Percentiles rank a stretch among this genome's conserved stretches.
These are phyloP conservation scores for Cantharis nigra DNA, from an alignment of 2,888 invertebrate genomes.

Conservation along the genomic window DNA sequence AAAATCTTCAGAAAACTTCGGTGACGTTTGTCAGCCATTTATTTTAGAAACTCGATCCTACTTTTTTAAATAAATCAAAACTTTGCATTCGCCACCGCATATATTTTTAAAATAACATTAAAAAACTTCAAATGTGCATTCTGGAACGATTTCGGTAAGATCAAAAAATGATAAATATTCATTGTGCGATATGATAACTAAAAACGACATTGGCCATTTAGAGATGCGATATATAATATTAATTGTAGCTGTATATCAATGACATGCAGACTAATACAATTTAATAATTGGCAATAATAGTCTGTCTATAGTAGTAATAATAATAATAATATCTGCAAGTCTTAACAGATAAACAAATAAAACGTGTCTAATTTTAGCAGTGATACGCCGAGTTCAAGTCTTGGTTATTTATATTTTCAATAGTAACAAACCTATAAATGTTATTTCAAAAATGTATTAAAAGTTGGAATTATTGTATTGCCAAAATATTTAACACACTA, in stretches of 20 bases:
- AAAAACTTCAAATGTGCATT: neutral
- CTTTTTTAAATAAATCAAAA: slow-evolving; percentile 2
- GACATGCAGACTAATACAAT: neutral
- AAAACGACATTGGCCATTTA: neutral
- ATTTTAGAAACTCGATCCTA: neutral
- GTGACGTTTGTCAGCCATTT: neutral
- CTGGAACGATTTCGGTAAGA: neutral
- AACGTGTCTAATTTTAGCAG: slow-evolving; percentile 15
- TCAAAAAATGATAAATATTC: neutral
- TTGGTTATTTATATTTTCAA: neutral
- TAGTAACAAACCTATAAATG: neutral
- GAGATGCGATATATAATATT: neutral
- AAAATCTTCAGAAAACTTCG: neutral
- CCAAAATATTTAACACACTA: neutral
- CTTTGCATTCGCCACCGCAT: neutral
- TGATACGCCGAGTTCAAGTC: slow-evolving; percentile 6
- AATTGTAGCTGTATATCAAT: neutral
- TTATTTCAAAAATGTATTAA: neutral
- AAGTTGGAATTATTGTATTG: neutral
- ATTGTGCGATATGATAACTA: neutral
- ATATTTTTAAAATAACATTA: neutral
- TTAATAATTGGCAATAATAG: neutral
- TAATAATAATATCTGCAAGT: slow-evolving; percentile 15
- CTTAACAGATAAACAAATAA: slow-evolving; percentile 20
- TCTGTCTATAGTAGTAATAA: slow-evolving; percentile 5